Base-by-base conservation (phyloP, 2,888 invertebrate genomes). In the Ethmia dodecea region DNA sequence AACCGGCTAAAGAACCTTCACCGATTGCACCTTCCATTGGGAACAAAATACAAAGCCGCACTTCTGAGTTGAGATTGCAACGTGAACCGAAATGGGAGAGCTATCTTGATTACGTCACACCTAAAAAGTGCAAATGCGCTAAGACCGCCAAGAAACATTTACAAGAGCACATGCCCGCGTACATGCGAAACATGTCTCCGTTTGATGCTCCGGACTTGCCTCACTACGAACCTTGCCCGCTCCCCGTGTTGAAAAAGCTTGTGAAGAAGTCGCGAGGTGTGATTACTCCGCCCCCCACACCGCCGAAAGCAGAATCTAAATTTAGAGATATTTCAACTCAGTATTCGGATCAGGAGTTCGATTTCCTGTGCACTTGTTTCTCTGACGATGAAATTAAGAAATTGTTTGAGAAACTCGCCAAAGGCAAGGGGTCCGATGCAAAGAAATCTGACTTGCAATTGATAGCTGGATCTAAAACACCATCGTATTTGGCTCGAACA, bases 61-160 rank as follows among this genome's bases (percentile, higher is more conserved):
- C 38, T 30, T 35, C 40, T 0, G 69, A 74, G 43, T 41, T 76
- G 11, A 31, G 45, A 5, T 71, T 76, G 33, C 55, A 62, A 42
- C 65, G 75, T 11, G 74, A 78, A 46, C 79, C 81, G 2, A 80
- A 79, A 53, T 68, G 65, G 60, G 65, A 73, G 4, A 73, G 69
- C 29, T 83, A 73, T 42, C 45, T 77, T 15, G 42, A 66, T 28
- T 76, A 62, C 30, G 42, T 72, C 1, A 39, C 55, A 26, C 62
- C 79, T 1, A 60, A 45, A 25, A 60, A 43, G 31, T 83, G 79
- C 32, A 43, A 45, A 26, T 81, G 83, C 46, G 46, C 55, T 2
- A 73, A 68, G 49, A 52, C 33, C 28, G 69, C 66, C 2, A 79
- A 78, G 44, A 77, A 78, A 44, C 60, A 72, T 50, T 58, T 81